Conservation (phyloP, 1,140 invertebrate species). For the Calephelis nemesis region DNA sequence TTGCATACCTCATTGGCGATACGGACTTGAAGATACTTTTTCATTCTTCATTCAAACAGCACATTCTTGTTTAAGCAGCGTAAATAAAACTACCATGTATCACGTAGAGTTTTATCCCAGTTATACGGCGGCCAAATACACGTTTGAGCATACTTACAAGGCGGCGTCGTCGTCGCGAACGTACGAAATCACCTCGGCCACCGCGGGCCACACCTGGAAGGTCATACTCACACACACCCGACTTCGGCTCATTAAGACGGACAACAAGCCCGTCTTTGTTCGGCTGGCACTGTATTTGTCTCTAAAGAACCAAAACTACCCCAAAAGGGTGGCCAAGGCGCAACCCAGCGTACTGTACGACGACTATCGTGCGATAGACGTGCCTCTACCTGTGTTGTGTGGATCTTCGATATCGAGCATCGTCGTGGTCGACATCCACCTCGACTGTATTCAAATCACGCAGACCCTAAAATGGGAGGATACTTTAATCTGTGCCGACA, state of each 20-base stretch:
- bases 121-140: conserved; percentile 13
- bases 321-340: conserved; percentile 14
- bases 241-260: neutral
- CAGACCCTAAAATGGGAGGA: conserved; percentile 11
- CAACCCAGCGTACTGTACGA: conserved; percentile 13
- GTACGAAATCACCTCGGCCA: conserved; percentile 15
- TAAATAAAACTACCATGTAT: conserved; percentile 5
- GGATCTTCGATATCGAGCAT: conserved; percentile 14
- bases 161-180: conserved; percentile 12
- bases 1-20: too few relatives aligned
- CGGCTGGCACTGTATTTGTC: neutral
- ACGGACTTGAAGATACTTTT: too few relatives aligned
- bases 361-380: conserved; percentile 14
- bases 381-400: conserved; percentile 16
- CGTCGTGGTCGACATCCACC: conserved; percentile 11
- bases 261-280: conserved; percentile 5
- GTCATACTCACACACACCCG: conserved; percentile 9
- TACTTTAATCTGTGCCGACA: conserved; percentile 14
- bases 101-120: conserved; percentile 18
- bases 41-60: too few relatives aligned
- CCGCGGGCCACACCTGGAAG: conserved; percentile 15
- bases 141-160: conserved; percentile 15
- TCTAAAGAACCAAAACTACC: conserved; percentile 12
- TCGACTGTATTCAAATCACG: conserved; percentile 12
- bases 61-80: conserved; percentile 1